Evolutionary conservation across 2,888 invertebrate species (phyloP).

Genomic region (Tetramorium bicarinatum): DNA sequence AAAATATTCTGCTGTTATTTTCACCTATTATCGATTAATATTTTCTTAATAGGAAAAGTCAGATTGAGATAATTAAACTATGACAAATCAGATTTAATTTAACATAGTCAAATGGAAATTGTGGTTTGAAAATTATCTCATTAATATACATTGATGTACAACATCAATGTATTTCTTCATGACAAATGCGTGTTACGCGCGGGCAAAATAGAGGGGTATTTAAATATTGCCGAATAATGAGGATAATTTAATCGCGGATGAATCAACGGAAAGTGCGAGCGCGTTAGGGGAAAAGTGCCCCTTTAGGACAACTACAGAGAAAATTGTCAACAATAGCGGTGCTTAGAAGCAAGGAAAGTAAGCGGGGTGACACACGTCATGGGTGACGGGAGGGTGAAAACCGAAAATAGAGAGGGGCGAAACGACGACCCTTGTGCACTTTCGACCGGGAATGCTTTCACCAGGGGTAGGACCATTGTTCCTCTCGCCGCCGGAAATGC

Average conservation of each 20-base stretch:
- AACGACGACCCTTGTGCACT: constrained; percentile 62
- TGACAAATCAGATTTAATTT: not conserved
- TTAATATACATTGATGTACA: not conserved
- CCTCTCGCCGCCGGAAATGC: constrained; percentile 62
- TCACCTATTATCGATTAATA: not conserved
- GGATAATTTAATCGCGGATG: constrained; percentile 18
- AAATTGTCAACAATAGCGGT: constrained; percentile 65
- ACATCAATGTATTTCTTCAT: not conserved
- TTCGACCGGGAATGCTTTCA: constrained; percentile 56
- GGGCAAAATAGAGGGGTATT: not conserved
- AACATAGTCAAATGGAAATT: constrained; percentile 3
- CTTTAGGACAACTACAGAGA: constrained; percentile 45
- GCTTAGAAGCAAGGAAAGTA: constrained; percentile 50
- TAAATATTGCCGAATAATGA: constrained; percentile 18
- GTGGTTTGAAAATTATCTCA: not conserved
- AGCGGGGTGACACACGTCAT: constrained; percentile 65
- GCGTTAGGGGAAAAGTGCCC: constrained; percentile 33
- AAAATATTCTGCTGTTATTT: not conserved
- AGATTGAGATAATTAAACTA: not conserved
- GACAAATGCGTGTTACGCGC: not conserved
- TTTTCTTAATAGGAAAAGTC: not conserved
- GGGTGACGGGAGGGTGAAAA: constrained; percentile 45
- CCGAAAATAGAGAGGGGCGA: constrained; percentile 66
- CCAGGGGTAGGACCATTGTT: constrained; percentile 66
- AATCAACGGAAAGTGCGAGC: constrained; percentile 16